Conservation (phyloP, 2,113 vertebrate species). For the Pogonocichla stellata region DNA sequence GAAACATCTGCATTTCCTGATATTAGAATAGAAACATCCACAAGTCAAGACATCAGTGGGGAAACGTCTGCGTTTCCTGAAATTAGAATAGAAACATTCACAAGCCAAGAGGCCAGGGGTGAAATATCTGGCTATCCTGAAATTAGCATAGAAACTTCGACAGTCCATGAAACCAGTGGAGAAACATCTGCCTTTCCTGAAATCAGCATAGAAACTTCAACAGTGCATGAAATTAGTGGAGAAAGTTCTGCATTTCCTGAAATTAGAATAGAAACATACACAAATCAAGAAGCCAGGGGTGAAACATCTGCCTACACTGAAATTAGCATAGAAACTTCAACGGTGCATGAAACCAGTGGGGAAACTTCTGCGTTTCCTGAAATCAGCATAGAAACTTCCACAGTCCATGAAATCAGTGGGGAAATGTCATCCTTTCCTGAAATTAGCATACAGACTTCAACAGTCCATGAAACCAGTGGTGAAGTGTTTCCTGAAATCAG, state of each 20-base stretch:
- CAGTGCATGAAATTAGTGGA: slow-evolving; percentile 53
- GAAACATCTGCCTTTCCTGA: slow-evolving; percentile 63
- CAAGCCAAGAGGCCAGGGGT: slow-evolving; percentile 41
- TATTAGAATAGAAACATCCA: slow-evolving; percentile 31
- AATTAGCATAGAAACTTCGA: slow-evolving; percentile 61
- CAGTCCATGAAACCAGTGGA: slow-evolving; percentile 53
- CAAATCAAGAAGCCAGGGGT: not conserved
- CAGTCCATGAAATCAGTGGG: slow-evolving; percentile 52
- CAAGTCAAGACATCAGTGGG: slow-evolving; percentile 64
- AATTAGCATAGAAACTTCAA: slow-evolving; percentile 66
- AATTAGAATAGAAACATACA: slow-evolving; percentile 52
- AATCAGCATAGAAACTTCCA: slow-evolving; percentile 24
- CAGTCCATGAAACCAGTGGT: slow-evolving; percentile 49
- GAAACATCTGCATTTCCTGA: slow-evolving; percentile 44
- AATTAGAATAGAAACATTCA: slow-evolving; percentile 21
- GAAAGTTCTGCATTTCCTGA: slow-evolving; percentile 56
- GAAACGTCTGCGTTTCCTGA: slow-evolving; percentile 63
- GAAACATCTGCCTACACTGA: slow-evolving; percentile 42
- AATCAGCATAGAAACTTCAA: slow-evolving; percentile 30
- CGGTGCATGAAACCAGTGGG: slow-evolving; percentile 30
- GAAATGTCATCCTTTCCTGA: slow-evolving; percentile 42
- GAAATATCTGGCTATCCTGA: slow-evolving; percentile 60
- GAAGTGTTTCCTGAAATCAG: not conserved
- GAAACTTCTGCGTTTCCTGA: slow-evolving; percentile 26
- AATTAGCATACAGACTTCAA: slow-evolving; percentile 27